Evolutionary conservation across 2,113 vertebrate genomes (phyloP).

Genomic region (Semicossyphus pulcher): DNA sequence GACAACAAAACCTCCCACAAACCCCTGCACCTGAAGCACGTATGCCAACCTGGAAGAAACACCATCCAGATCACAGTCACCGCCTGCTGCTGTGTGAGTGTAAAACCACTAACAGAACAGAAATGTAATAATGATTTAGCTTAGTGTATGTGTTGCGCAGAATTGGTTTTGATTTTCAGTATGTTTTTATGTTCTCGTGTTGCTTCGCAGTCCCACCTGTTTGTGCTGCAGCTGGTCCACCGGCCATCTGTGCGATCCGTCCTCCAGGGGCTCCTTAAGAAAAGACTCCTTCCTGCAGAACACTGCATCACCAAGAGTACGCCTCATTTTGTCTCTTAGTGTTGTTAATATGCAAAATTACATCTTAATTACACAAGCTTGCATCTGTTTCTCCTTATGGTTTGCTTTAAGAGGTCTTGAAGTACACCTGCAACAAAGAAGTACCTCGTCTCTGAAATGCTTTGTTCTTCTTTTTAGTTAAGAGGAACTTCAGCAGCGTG

Average conservation of each 20-base stretch:
- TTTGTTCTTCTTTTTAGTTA: slow-evolving; percentile 54
- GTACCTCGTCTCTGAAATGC: not conserved
- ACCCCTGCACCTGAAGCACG: slow-evolving; percentile 97
- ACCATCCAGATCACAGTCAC: slow-evolving; percentile 99
- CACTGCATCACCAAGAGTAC: slow-evolving; percentile 99
- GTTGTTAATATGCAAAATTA: slow-evolving; percentile 38
- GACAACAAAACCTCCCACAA: slow-evolving; percentile 99
- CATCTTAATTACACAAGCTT: slow-evolving; percentile 43
- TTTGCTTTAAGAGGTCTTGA: not conserved
- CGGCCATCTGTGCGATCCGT: slow-evolving; percentile 97
- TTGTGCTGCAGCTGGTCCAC: slow-evolving; percentile 98
- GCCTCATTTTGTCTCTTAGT: slow-evolving; percentile 53
- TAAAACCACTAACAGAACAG: not conserved
- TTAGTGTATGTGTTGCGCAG: not conserved
- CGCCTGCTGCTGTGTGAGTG: slow-evolving; percentile 98
- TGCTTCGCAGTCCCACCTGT: slow-evolving; percentile 94
- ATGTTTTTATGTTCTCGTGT: slow-evolving; percentile 34
- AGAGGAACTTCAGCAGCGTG: slow-evolving; percentile 97
- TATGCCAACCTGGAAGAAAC: slow-evolving; percentile 98
- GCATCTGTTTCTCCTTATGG: slow-evolving; percentile 36
- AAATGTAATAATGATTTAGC: not conserved
- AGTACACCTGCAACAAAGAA: slow-evolving; percentile 8
- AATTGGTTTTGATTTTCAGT: not conserved
- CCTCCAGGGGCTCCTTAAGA: slow-evolving; percentile 98
- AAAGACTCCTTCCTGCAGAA: slow-evolving; percentile 96